Evolutionary conservation across 2,113 vertebrate species (phyloP), one percentile per base, ranked within the genome.

Genomic region (Poeciliopsis turrubarensis): DNA sequence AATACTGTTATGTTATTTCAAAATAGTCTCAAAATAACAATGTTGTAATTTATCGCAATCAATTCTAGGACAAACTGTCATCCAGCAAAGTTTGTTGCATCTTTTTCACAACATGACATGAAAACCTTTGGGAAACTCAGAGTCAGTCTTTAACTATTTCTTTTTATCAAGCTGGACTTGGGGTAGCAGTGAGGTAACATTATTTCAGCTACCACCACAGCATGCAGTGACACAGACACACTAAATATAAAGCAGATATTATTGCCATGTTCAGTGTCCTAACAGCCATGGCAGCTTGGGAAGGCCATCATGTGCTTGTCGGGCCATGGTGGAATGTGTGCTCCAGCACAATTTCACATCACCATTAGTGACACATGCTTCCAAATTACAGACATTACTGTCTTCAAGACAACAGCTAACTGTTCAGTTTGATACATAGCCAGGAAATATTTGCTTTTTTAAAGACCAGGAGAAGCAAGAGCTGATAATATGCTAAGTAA

Each of bases 171-270:
- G 76, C 27, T 9, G 60, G 79, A 73, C 51, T 84, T 82, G 66
- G 64, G 32, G 60, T 32, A 85, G 78, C 77, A 76, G 83, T 78
- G 79, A 87, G 70, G 76, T 61, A 86, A 78, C 86, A 87, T 41
- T 89, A 37, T 90, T 87, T 84, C 89, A 94, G 92, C 89, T 91
- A 93, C 89, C 87, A 80, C 85, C 86, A 65, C 77, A 84, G 86
- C 51, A 80, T 77, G 82, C 86, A 65, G 84, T 14, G 19, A 82
- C 77, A 90, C 72, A 86, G 65, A 73, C 70, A 25, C 70, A 72
- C 93, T 94, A 95, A 92, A 94, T 93, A 93, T 94, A 94, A 92
- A 87, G 78, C 83, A 85, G 89, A 91, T 83, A 93, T 92, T 86
- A 89, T 84, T 83, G 89, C 92, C 87, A 88, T 87, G 87, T 86